phyloP scores from a whole-genome alignment of 2,888 invertebrate species.

The Gasteruption jaculator region DNA sequence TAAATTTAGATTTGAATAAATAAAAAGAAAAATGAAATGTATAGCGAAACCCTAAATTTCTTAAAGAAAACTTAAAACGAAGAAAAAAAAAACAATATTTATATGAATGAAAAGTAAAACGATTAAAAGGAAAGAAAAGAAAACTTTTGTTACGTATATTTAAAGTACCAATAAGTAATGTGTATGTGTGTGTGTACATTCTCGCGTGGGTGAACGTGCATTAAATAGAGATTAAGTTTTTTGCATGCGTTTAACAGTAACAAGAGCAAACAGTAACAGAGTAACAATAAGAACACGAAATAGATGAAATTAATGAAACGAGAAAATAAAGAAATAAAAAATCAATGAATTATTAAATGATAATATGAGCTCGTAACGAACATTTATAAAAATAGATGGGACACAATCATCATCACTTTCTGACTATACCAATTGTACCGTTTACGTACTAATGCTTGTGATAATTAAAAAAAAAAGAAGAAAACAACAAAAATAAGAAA shows the following conservation, averaged over 20 bases:
- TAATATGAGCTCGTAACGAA: slow-evolving; percentile 5
- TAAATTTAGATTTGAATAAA: no score
- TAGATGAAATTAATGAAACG: background rate
- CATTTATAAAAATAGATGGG: no score
- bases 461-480: no score
- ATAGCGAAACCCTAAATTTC: slow-evolving; percentile 3
- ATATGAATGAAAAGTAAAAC: slow-evolving; percentile 16
- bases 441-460: no score
- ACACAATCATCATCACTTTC: no score
- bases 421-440: no score
- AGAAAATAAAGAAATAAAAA: slow-evolving; percentile 1
- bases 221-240: slow-evolving; percentile 7
- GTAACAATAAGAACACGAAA: no score
- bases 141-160: slow-evolving; percentile 19
- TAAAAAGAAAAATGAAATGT: slow-evolving; percentile 5
- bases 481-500: no score
- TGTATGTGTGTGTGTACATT: background rate
- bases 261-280: no score
- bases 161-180: slow-evolving; percentile 6
- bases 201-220: background rate
- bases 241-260: no score
- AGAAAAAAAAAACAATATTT: slow-evolving; percentile 12
- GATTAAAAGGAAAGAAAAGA: slow-evolving; percentile 8
- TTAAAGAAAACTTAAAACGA: slow-evolving; percentile 9
- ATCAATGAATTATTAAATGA: slow-evolving; percentile 1